A percentile compares a stretch with the other conserved stretches of the same genome.
Evolutionary conservation across 2,888 invertebrate genomes (phyloP).

Genomic region (Gymnocheta viridis): DNA sequence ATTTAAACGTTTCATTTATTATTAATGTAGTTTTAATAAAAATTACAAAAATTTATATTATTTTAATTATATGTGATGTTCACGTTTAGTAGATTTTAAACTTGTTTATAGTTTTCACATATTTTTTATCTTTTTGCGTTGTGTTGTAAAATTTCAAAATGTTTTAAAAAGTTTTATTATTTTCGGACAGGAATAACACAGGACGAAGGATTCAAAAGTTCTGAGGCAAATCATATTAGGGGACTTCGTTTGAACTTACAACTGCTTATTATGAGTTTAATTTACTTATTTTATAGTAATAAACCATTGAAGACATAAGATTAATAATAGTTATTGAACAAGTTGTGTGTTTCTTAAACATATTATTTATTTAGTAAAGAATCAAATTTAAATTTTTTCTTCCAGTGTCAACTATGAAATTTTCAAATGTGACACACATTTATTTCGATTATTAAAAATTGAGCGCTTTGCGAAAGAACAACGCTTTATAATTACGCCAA

Average conservation of each 20-base stretch:
- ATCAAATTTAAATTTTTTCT: too few relatives aligned
- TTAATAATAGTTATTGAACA: not conserved
- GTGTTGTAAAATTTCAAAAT: not conserved
- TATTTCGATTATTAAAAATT: too few relatives aligned
- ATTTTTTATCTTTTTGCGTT: not conserved
- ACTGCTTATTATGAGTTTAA: too few relatives aligned
- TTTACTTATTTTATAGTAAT: not conserved
- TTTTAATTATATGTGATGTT: slow-evolving; percentile 47
- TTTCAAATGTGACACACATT: too few relatives aligned
- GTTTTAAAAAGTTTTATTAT: not conserved
- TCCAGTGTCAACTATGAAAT: too few relatives aligned
- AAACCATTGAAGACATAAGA: not conserved
- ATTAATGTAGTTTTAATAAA: slow-evolving; percentile 27
- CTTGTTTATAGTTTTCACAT: slow-evolving; percentile 36
- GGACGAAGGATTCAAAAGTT: not conserved
- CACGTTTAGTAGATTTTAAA: slow-evolving; percentile 45
- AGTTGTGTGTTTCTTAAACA: not conserved
- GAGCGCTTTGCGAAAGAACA: too few relatives aligned
- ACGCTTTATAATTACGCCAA: too few relatives aligned
- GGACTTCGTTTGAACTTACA: too few relatives aligned
- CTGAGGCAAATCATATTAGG: not conserved
- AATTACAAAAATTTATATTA: slow-evolving; percentile 37
- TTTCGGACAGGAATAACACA: too few relatives aligned
- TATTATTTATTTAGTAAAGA: not conserved
- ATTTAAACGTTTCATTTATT: slow-evolving; percentile 7